phyloP scores from a whole-genome alignment of 2,797 vertebrate species.

The Podarcis siculus region DNA sequence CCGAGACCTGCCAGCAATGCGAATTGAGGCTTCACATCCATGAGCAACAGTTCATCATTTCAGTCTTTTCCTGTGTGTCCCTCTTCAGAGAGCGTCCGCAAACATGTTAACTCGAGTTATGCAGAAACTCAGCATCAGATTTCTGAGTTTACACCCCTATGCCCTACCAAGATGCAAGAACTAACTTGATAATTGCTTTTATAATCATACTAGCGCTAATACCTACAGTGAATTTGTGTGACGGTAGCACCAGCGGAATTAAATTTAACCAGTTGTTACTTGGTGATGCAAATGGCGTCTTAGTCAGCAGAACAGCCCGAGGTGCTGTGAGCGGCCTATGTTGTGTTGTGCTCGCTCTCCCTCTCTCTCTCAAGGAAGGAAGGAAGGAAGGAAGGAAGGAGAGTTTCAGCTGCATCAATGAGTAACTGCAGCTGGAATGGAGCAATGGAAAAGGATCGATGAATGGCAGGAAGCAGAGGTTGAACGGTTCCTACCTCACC shows the following conservation, averaged over 20 bases:
- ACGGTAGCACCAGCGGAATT: not conserved
- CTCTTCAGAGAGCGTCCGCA: not conserved
- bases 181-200: not conserved
- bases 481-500: not conserved
- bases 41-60: not conserved
- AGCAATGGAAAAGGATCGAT: slow-evolving; percentile 22
- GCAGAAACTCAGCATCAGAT: not conserved
- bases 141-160: not conserved
- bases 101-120: not conserved
- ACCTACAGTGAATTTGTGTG: not conserved
- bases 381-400: slow-evolving; percentile 4
- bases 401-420: not conserved
- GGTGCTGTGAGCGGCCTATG: not conserved
- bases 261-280: not conserved
- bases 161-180: not conserved
- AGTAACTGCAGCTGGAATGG: not conserved
- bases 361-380: not conserved
- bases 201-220: not conserved
- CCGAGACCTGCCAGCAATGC: not conserved
- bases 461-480: slow-evolving; percentile 6
- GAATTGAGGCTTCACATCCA: not conserved
- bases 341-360: not conserved
- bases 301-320: not conserved
- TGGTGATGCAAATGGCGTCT: not conserved
- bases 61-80: not conserved